Evolutionary conservation across 2,113 vertebrate genomes (phyloP).

Genomic region (Clupea harengus): DNA sequence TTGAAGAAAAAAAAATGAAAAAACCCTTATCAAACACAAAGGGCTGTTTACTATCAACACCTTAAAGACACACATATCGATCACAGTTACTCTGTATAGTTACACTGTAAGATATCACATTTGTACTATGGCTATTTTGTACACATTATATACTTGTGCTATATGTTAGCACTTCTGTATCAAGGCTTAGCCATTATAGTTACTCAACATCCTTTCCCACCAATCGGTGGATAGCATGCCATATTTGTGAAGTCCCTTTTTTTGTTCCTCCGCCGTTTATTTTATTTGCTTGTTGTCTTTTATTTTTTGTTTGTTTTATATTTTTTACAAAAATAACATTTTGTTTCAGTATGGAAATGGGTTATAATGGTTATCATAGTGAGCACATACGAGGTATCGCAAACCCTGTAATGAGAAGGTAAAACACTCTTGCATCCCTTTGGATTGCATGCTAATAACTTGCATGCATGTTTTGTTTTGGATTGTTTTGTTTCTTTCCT

Average conservation of each 20-base stretch:
- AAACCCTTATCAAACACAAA: conserved; percentile 65
- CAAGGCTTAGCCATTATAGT: conserved; percentile 1
- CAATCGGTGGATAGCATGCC: conserved; percentile 55
- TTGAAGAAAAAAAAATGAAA: conserved; percentile 47
- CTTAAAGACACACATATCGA: conserved; percentile 42
- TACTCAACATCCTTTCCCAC: conserved; percentile 39
- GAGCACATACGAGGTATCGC: conserved; percentile 85
- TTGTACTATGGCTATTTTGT: conserved; percentile 52
- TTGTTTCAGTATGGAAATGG: conserved; percentile 92
- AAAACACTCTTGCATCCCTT: conserved; percentile 53
- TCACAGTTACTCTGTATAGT: conserved; percentile 51
- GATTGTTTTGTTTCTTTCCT: not conserved
- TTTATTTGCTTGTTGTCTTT: conserved; percentile 69
- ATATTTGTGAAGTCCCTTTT: conserved; percentile 52
- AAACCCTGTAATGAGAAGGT: conserved; percentile 88
- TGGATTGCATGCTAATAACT: conserved; percentile 21
- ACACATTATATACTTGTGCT: conserved; percentile 39
- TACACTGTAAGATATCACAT: conserved; percentile 58
- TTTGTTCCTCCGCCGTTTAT: conserved; percentile 54
- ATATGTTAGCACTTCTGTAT: not conserved
- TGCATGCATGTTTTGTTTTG: conserved; percentile 49
- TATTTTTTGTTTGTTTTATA: conserved; percentile 61
- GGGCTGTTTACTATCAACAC: conserved; percentile 64
- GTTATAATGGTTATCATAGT: conserved; percentile 98
- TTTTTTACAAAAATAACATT: conserved; percentile 69